Conservation (phyloP, 2,888 invertebrate species). For the Chymomyza caudatula region DNA sequence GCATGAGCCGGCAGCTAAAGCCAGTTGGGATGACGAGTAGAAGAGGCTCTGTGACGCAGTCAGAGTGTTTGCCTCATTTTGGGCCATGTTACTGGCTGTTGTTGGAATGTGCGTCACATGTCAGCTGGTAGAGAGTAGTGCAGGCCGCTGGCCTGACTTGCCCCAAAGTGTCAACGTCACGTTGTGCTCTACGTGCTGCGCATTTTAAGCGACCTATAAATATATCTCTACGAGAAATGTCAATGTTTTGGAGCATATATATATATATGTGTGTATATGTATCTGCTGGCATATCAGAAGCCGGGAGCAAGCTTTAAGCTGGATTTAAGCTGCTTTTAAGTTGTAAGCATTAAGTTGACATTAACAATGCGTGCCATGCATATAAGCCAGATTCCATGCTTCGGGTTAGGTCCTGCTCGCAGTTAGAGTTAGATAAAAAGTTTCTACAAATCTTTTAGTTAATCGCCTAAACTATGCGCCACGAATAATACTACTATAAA, state of each 20-base stretch:
- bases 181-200: constrained; percentile 55
- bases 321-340: constrained; percentile 70
- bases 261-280: constrained; percentile 29
- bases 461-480: not conserved
- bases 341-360: constrained; percentile 68
- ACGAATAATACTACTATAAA: not conserved
- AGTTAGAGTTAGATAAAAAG: no score
- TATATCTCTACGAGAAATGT: constrained; percentile 27
- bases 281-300: not conserved
- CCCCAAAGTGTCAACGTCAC: constrained; percentile 67
- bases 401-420: no score
- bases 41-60: not conserved
- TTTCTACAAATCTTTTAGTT: not conserved
- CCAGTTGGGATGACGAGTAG: constrained; percentile 30
- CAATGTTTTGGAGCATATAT: no score
- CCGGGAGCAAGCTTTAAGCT: constrained; percentile 50
- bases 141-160: constrained; percentile 41
- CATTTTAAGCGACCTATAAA: constrained; percentile 62
- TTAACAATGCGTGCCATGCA: constrained; percentile 60
- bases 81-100: not conserved
- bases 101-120: constrained; percentile 11
- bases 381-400: not conserved
- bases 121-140: no score
- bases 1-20: constrained; percentile 41
- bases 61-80: not conserved